Base-by-base conservation (phyloP, 1,140 invertebrate genomes). In the Ips nitidus region DNA sequence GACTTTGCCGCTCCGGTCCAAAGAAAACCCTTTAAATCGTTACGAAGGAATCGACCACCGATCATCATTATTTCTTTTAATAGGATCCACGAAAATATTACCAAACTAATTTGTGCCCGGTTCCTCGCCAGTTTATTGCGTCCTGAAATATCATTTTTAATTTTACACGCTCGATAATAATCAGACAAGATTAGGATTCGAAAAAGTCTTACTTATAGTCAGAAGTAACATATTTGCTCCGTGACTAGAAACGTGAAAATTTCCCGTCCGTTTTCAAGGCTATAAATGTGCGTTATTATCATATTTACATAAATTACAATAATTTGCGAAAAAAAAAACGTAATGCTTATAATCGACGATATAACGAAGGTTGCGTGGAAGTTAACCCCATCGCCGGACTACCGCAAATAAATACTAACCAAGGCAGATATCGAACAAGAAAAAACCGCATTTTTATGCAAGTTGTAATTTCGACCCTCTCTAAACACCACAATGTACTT, bases 221-320 rank as follows among this genome's bases (percentile, higher is more conserved):
- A 47, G 8, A 47, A 47, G 8, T 5, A 47, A 5, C 8, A n/a
- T 47, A 52, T 43, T 57, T 58, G 45, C 66, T 68, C 68, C 74
- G 74, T 75, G 74, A 75, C 72, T 70, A 61, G 66, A 70, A 74
- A 74, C 57, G 73, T 74, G 69, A 75, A 75, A 73, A 75, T 75
- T 75, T 67, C 61, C 74, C 69, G 66, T 67, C 61, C 53, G 55
- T 56, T 69, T 71, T 71, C 70, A 73, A 73, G 74, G 74, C 72
- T 75, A 71, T 71, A 69, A 59, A 43, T 41, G 42, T 41, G 61
- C 55, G 55, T 58, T 63, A 75, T 75, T 75, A 75, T 72, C 66
- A 71, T 75, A 75, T 75, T 73, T 75, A 72, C 74, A 75, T 75
- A 75, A 75, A 75, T 75, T 75, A 75, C 62, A 71, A 70, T 70